Evolutionary conservation across 2,113 vertebrate species (phyloP), one percentile per base, ranked within the genome.

Genomic region (Alosa alosa): DNA sequence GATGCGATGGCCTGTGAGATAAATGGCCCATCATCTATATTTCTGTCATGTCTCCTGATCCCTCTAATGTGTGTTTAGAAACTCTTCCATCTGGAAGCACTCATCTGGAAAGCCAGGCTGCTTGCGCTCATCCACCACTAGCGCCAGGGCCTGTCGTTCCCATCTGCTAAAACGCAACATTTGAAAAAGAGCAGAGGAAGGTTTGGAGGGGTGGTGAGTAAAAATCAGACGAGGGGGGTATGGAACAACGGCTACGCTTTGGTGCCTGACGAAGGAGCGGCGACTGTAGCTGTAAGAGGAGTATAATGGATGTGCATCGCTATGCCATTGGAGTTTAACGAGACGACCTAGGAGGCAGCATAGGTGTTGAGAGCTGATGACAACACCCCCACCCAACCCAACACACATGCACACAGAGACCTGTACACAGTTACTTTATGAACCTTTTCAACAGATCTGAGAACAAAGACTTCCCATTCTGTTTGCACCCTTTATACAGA

Each of bases 71-170:
- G 88, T 86, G 25, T 87, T 85, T 84, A 81, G 87, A 84, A 89
- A 45, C 64, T 60, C 85, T 84, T 15, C 88, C 95, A 95, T 95
- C 94, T 95, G 93, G 93, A 95, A 94, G 89, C 86, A 90, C 89
- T 94, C 83, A 86, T 72, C 85, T 82, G 87, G 87, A 91, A 90
- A 78, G 49, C 52, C 84, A 86, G 92, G 89, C 9, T 91, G 88
- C 72, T 90, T 89, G 87, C 91, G 89, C 91, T 92, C 90, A 82
- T 92, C 57, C 85, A 90, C 82, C 88, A 87, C 87, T 87, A 91
- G 89, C 88, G 86, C 83, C 8, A 47, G 55, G 87, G 72, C 84
- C 60, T 50, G 90, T 91, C 86, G 88, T 88, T 87, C 88, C 41
- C 89, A 90, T 93, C 91, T 94, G 91, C 86, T 90, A 91, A 93